phyloP scores from a whole-genome alignment of 1,140 invertebrate genomes.

The Pachyrhynchus sulphureomaculatus region DNA sequence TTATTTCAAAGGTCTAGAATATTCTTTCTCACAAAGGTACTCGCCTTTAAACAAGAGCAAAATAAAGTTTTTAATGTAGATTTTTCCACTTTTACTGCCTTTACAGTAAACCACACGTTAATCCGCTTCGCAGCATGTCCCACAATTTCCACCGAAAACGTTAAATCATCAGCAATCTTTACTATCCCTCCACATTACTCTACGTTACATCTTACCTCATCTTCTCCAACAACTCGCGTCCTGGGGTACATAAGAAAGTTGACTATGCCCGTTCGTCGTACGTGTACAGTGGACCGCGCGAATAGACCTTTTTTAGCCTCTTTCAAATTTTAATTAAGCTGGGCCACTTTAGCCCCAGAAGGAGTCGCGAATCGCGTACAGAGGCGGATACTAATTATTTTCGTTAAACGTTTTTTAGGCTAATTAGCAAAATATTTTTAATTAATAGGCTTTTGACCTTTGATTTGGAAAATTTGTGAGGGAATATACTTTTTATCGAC shows the following conservation, averaged over 20 bases:
- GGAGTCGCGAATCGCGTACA: constrained; percentile 1
- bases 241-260: constrained; percentile 47
- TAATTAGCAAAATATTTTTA: constrained; percentile 10
- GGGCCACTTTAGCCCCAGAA: constrained; percentile 33
- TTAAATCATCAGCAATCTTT: no score
- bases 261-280: constrained; percentile 44
- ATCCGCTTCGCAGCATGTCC: no score
- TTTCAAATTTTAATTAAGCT: constrained; percentile 46
- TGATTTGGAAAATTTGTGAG: no score
- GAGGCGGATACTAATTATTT: constrained; percentile 12
- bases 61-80: no score
- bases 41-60: no score
- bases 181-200: no score
- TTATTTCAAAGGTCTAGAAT: no score
- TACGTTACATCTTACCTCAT: background rate
- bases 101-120: no score
- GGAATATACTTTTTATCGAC: no score
- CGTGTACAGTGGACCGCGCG: constrained; percentile 48
- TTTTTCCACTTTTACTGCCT: no score
- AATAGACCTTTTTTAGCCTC: constrained; percentile 44
- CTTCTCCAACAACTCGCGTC: background rate
- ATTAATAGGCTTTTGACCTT: background rate
- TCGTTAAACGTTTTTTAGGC: constrained; percentile 6
- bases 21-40: no score
- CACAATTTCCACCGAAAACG: no score